Base-by-base conservation (phyloP, 2,797 vertebrate genomes). In the Leontopithecus rosalia region DNA sequence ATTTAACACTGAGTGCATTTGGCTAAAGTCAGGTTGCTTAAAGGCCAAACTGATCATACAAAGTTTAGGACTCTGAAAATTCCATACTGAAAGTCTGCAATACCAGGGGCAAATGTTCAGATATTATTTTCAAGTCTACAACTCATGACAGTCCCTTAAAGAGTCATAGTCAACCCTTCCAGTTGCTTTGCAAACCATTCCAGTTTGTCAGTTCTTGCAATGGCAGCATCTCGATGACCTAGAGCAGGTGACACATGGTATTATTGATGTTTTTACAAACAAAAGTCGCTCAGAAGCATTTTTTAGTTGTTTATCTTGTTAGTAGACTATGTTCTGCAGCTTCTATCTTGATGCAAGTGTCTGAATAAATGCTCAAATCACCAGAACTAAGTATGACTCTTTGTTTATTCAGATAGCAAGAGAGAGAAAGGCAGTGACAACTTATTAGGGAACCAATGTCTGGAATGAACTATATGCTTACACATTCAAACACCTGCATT, bases 401-500 rank as follows among this genome's bases (percentile, higher is more conserved):
- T 82, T 57, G 2, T 88, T 94, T 84, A 58, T 55, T 88, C 85
- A 92, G 89, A 72, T 46, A 94, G 50, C 81, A 86, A 77, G 46
- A 94, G 36, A 95, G 15, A 91, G 75, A 12, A 88, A 84, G 30
- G 70, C 0, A 3, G 36, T 9, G 84, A 88, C 61, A 95, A 72
- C 33, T 52, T 97, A 94, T 92, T 88, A 91, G 41, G 67, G 24
- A 94, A 90, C 33, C 83, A 95, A 55, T 73, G 90, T 92, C 96
- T 97, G 90, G 86, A 97, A 96, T 94, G 90, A 97, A 91, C 72
- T 95, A 30, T 85, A 52, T 30, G 41, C 67, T 88, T 86, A 91
- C 73, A 90, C 28, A 87, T 79, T 91, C 36, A 91, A 91, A 94
- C 95, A 97, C 83, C 93, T 97, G 97, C 94, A 92, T 97, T 88